phyloP scores from a whole-genome alignment of 2,113 vertebrate genomes.

The Talpa occidentalis region DNA sequence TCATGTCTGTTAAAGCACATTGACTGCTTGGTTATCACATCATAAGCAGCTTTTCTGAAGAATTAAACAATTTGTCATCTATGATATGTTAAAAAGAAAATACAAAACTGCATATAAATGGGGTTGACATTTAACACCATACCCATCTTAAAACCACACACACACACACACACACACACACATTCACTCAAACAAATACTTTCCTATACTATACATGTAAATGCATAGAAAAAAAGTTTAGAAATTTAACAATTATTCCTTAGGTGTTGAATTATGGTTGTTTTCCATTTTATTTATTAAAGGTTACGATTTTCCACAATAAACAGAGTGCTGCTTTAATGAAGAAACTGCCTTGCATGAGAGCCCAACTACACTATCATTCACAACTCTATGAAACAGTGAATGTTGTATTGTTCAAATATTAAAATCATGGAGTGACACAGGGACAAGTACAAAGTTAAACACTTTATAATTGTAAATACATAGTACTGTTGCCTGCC shows the following conservation, averaged over 20 bases:
- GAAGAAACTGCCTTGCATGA: neutral
- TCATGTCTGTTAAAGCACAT: conserved; percentile 25
- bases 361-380: neutral
- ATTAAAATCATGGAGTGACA: neutral
- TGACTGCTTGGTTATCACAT: conserved; percentile 36
- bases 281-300: neutral
- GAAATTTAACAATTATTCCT: neutral
- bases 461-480: neutral
- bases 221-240: neutral
- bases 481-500: neutral
- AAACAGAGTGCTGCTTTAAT: neutral
- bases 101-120: neutral
- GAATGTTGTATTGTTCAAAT: neutral
- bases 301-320: neutral
- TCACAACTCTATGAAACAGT: neutral
- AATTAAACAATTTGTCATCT: neutral
- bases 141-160: rapidly evolving
- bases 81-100: neutral
- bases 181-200: too few relatives aligned
- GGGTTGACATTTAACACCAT: neutral
- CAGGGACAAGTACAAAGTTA: neutral
- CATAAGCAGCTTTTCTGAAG: conserved; percentile 7
- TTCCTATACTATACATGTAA: too few relatives aligned
- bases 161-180: too few relatives aligned
- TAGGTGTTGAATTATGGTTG: neutral